A percentile compares a stretch with the other conserved stretches of the same genome.
These are phyloP conservation scores for Amphimallon solstitiale DNA, from an alignment of 2,888 invertebrate genomes.

Conservation along the genomic window DNA sequence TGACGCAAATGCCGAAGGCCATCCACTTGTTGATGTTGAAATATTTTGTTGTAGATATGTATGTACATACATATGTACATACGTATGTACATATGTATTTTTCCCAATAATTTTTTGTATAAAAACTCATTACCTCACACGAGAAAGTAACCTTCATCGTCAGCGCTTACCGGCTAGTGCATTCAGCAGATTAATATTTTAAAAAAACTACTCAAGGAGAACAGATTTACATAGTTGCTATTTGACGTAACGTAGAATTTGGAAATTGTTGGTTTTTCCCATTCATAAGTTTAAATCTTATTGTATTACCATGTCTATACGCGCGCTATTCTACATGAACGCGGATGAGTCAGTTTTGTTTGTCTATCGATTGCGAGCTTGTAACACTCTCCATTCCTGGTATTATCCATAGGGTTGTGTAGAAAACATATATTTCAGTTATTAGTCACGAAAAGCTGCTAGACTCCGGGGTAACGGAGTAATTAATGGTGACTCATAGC, in stretches of 20 bases:
- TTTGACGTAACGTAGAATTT: conserved; percentile 6
- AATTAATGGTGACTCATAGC: conserved; percentile 27
- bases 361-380: conserved; percentile 40
- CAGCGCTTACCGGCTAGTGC: too few species aligned
- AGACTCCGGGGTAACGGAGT: conserved; percentile 31
- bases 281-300: conserved; percentile 1
- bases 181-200: neutral
- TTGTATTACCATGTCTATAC: neutral
- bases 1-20: conserved; percentile 9
- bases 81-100: neutral
- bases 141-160: neutral
- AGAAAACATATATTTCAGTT: neutral
- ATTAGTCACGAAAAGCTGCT: conserved; percentile 17
- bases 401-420: neutral
- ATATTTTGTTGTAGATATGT: neutral
- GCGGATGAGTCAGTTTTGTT: conserved; percentile 40
- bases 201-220: neutral
- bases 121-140: neutral
- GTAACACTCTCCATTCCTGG: conserved; percentile 11
- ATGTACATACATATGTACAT: too few species aligned
- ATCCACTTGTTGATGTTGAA: neutral
- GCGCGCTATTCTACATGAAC: conserved; percentile 3
- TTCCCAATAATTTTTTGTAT: neutral
- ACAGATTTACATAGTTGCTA: neutral
- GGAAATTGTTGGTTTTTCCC: conserved; percentile 12